Evolutionary conservation across 2,888 invertebrate genomes (phyloP), one percentile per base, ranked within the genome.

Genomic region (Zootermopsis nevadensis): DNA sequence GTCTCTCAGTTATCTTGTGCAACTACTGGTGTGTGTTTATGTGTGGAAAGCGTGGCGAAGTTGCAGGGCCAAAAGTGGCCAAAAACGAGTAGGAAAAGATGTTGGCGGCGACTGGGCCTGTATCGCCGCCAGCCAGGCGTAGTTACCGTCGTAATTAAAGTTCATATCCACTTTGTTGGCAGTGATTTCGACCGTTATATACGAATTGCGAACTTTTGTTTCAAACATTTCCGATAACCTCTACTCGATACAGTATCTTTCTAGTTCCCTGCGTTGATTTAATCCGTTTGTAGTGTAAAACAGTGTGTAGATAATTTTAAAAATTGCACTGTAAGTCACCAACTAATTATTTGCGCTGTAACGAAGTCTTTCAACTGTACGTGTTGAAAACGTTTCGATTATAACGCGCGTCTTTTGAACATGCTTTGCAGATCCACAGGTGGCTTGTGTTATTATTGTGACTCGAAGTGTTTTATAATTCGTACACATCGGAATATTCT

Each of bases 11-110:
- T 66, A 60, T 66, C 79, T 79, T 38, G 66, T 33, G 55, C 24
- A 35, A 55, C 79, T 77, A 27, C 77, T 79, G 60, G 79, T 27
- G 79, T 66, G 79, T 66, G 79, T 79, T 24, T 79, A 66, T 66
- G 79, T 79, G 79, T 6, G n/a, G 60, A 33, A 35, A 38, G n/a
- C 24, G 33, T 6, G 74, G 74, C n/a, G 38, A 38, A 38, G n/a
- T 38, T 35, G n/a, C 24, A 22, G 24, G 74, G 74, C 38, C 74
- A 38, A 74, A 74, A 42, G 38, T 38, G 74, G 22, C 74, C 38
- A 27, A 38, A 74, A 33, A 74, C 74, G 74, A 38, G 35, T 22
- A n/a, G 74, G 74, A 42, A 38, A 74, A 22, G 24, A 74, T 74
- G 74, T 38, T 74, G 74, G 74, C 33, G 74, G 74, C 74, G 69